Conservation (phyloP, 2,113 vertebrate species). For the Phyllostomus hastatus region DNA sequence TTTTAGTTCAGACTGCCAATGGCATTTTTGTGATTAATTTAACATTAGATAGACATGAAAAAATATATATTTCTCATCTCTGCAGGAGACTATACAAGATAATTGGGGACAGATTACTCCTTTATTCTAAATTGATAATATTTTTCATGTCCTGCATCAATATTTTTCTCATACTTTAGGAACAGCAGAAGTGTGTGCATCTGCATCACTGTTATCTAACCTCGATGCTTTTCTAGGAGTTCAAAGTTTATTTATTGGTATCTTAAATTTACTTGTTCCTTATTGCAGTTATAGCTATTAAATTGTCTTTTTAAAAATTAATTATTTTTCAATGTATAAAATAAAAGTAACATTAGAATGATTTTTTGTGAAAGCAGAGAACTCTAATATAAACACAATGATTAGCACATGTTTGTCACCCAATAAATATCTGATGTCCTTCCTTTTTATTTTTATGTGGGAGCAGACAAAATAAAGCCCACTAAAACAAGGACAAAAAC, state of each 20-base stretch:
- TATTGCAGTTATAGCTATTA: not conserved
- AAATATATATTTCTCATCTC: constrained; percentile 40
- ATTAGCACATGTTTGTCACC: not conserved
- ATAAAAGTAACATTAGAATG: not conserved
- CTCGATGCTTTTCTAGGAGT: not conserved
- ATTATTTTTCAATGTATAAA: constrained; percentile 14
- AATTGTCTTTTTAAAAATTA: not conserved
- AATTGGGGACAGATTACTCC: constrained; percentile 40
- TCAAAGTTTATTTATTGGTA: not conserved
- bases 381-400: not conserved
- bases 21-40: constrained; percentile 60
- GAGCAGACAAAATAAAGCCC: not conserved
- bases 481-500: not conserved
- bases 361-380: not conserved
- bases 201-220: not conserved
- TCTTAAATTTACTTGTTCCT: not conserved
- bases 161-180: not conserved
- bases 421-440: not conserved
- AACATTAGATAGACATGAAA: constrained; percentile 41
- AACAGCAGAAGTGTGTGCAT: not conserved
- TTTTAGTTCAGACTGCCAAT: constrained; percentile 4
- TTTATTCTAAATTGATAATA: not conserved
- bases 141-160: not conserved
- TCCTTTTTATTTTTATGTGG: not conserved
- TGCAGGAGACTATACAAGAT: constrained; percentile 23